Base-by-base conservation (phyloP, 2,113 vertebrate species). In the Limanda limanda region DNA sequence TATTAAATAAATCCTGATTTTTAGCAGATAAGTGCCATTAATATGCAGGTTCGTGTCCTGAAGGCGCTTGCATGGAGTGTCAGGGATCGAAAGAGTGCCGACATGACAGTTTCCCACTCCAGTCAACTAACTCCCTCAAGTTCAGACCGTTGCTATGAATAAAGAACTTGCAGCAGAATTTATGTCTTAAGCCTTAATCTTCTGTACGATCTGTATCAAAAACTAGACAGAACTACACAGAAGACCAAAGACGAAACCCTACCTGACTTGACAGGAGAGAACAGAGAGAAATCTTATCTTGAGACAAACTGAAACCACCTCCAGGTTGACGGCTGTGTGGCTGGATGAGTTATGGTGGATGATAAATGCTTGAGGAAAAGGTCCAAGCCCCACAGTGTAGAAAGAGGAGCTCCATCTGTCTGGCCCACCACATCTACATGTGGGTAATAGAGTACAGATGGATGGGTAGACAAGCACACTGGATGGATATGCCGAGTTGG, bases 391-490 rank as follows among this genome's bases (percentile, higher is more conserved):
- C 24, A 23, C 27, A 35, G 47, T 8, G 27, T 6, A 54, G 51
- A 65, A 31, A 45, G 52, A 0, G 2, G 71, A 20, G 47, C 70
- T 27, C 13, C 10, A 6, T 74, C 48, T 79, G 76, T 65, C 62
- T 23, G 40, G 45, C 21, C 55, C 11, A 48, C 48, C 47, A 74
- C 74, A 77, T 79, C 70, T 82, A 54, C 75, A 62, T 68, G 10
- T 35, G 51, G 27, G 18, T 78, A 81, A 91, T 59, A 35, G 66
- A 80, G 66, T 15, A 54, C 90, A 91, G 84, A 82, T 87, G 88
- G 45, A 51, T 14, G 14, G 35, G 68, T 18, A 55, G 55, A 37
- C 14, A 31, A 68, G 3, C 9, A 14, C 17, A 52, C 2, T 63
- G 37, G 12, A 40, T 9, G 4, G 20, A 56, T 79, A 45, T 67